A percentile compares a stretch with the other conserved stretches of the same genome.
Conservation (phyloP, 2,888 invertebrate genomes). For the Biston stratarius region DNA sequence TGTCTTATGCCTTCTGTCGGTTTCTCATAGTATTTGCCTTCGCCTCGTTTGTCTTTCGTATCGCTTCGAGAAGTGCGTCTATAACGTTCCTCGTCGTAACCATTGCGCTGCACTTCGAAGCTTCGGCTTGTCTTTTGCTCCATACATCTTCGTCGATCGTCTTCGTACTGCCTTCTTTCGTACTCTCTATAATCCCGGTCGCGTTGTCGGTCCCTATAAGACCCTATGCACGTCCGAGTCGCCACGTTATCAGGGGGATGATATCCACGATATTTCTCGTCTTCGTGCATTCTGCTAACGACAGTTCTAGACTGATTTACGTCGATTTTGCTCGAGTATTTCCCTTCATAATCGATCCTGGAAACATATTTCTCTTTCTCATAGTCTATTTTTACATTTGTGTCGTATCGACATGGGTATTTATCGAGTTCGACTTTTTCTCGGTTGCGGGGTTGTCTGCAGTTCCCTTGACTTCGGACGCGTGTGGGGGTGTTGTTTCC, state of each 20-base stretch:
- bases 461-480: conserved; percentile 68
- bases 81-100: conserved; percentile 62
- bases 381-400: conserved; percentile 55
- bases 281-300: conserved; percentile 43
- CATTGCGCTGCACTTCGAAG: conserved; percentile 67
- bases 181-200: conserved; percentile 60
- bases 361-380: conserved; percentile 55
- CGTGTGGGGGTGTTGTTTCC: conserved; percentile 57
- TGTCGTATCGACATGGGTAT: conserved; percentile 57
- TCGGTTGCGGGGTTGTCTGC: conserved; percentile 40
- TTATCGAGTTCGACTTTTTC: conserved; percentile 53
- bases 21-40: conserved; percentile 65
- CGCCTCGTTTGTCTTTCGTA: conserved; percentile 59
- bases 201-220: conserved; percentile 50
- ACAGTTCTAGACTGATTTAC: conserved; percentile 50
- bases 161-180: conserved; percentile 61
- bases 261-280: conserved; percentile 57
- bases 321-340: conserved; percentile 63
- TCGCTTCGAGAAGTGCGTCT: conserved; percentile 68
- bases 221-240: conserved; percentile 59
- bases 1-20: conserved; percentile 47
- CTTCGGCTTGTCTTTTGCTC: conserved; percentile 75
- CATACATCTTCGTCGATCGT: conserved; percentile 59
- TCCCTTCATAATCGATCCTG: conserved; percentile 53
- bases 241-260: conserved; percentile 52